phyloP scores from a whole-genome alignment of 2,888 invertebrate genomes.

The Alloscopus bannaensis region DNA sequence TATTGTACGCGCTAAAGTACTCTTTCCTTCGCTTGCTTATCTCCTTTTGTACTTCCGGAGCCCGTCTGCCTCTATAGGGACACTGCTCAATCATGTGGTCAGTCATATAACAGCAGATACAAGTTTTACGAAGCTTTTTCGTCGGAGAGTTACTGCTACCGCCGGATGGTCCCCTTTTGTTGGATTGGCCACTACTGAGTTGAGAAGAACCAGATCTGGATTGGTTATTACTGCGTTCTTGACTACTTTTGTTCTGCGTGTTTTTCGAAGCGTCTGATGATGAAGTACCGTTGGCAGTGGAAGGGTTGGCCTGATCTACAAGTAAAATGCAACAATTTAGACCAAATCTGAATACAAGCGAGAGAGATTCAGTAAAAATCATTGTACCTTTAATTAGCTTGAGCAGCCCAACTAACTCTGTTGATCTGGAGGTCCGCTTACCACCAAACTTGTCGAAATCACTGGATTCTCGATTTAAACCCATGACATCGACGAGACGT shows the following conservation, averaged over 20 bases:
- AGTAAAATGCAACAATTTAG: too few species aligned
- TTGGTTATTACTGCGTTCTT: too few species aligned
- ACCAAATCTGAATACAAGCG: too few species aligned
- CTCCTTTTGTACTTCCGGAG: not conserved
- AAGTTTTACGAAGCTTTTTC: not conserved
- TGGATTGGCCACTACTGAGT: too few species aligned
- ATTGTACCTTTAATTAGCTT: conserved; percentile 8
- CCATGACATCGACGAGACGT: conserved; percentile 9
- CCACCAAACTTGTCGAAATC: conserved; percentile 4
- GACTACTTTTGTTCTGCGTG: too few species aligned
- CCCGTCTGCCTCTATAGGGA: conserved; percentile 1
- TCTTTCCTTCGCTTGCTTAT: not conserved
- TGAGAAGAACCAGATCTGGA: too few species aligned
- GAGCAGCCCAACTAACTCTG: conserved; percentile 1
- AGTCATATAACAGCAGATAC: not conserved
- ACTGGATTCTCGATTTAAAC: not conserved
- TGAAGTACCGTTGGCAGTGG: too few species aligned
- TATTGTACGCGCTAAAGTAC: not conserved
- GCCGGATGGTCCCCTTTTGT: too few species aligned
- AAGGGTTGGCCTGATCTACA: too few species aligned
- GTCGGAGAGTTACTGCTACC: not conserved
- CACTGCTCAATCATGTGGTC: not conserved
- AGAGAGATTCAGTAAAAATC: not conserved
- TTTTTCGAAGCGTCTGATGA: too few species aligned
- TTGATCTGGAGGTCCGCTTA: not conserved